Conservation (phyloP, 2,888 invertebrate genomes). For the Scaptomyza parva region DNA sequence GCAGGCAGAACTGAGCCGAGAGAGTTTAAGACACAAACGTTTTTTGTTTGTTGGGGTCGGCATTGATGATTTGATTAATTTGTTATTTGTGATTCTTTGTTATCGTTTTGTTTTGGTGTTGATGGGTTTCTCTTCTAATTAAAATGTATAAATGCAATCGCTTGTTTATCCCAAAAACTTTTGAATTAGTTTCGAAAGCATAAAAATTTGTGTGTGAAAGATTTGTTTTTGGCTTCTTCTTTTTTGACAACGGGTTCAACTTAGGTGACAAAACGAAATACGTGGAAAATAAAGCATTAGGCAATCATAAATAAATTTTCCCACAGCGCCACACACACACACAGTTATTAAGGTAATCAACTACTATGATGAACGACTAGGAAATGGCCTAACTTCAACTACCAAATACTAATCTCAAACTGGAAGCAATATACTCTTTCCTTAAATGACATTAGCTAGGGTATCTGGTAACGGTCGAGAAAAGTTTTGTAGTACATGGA, state of each 20-base stretch:
- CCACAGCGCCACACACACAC: slow-evolving; percentile 58
- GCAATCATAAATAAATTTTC: slow-evolving; percentile 76
- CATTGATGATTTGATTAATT: slow-evolving; percentile 78
- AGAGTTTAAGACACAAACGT: slow-evolving; percentile 19
- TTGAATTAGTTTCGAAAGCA: slow-evolving; percentile 17
- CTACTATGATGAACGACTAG: slow-evolving; percentile 7
- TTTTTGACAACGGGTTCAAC: slow-evolving; percentile 39
- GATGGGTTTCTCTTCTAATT: slow-evolving; percentile 62
- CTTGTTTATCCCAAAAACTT: neutral
- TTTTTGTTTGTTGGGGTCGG: slow-evolving; percentile 21
- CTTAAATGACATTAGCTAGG: slow-evolving; percentile 1
- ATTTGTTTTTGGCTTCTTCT: slow-evolving; percentile 40
- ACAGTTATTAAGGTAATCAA: neutral
- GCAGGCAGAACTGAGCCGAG: slow-evolving; percentile 24
- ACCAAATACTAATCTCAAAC: too few relatives aligned
- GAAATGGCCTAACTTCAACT: slow-evolving; percentile 11
- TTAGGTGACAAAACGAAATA: slow-evolving; percentile 51
- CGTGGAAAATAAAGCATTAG: slow-evolving; percentile 76
- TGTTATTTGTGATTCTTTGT: slow-evolving; percentile 45
- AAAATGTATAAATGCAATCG: slow-evolving; percentile 59
- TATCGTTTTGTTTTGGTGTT: slow-evolving; percentile 32
- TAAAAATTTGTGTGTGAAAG: slow-evolving; percentile 10
- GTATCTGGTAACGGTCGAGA: slow-evolving; percentile 64
- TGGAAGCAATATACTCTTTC: neutral
- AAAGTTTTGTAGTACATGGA: slow-evolving; percentile 77